phyloP scores from a whole-genome alignment of 2,113 vertebrate species.

The Eleginops maclovinus region DNA sequence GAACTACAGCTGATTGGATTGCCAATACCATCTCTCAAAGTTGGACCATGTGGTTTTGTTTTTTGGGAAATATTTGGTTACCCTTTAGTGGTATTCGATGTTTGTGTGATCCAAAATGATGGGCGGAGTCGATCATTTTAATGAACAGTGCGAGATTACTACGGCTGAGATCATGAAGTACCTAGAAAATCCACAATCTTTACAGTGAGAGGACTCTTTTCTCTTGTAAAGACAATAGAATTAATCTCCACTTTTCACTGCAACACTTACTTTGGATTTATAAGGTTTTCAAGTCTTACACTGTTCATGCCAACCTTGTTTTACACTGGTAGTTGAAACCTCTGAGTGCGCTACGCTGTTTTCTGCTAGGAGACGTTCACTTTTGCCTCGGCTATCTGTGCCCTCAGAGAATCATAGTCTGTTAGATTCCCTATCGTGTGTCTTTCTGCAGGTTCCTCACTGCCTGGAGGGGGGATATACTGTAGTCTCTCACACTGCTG shows the following conservation, averaged over 20 bases:
- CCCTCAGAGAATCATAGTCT: constrained; percentile 46
- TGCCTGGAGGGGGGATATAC: constrained; percentile 23
- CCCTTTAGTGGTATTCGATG: not conserved
- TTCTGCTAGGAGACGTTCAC: constrained; percentile 33
- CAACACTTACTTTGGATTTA: constrained; percentile 49
- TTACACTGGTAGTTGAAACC: constrained; percentile 31
- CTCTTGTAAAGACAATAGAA: constrained; percentile 23
- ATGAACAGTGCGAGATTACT: not conserved
- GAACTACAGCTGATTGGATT: not conserved
- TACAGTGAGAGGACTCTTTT: constrained; percentile 16
- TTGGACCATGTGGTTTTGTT: not conserved
- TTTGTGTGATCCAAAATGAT: constrained; percentile 8
- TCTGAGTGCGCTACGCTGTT: constrained; percentile 28
- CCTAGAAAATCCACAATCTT: not conserved
- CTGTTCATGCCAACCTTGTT: constrained; percentile 32
- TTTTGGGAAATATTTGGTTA: too few relatives aligned
- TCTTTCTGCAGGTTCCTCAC: constrained; percentile 45
- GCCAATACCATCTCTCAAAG: not conserved
- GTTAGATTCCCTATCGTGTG: constrained; percentile 30
- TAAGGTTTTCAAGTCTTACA: constrained; percentile 31
- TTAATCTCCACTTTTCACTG: constrained; percentile 26
- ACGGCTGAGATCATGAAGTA: not conserved
- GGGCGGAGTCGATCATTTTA: not conserved
- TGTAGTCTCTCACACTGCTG: constrained; percentile 24
- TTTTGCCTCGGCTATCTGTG: constrained; percentile 22